phyloP scores from a whole-genome alignment of 2,113 vertebrate genomes.

The Solea solea region DNA sequence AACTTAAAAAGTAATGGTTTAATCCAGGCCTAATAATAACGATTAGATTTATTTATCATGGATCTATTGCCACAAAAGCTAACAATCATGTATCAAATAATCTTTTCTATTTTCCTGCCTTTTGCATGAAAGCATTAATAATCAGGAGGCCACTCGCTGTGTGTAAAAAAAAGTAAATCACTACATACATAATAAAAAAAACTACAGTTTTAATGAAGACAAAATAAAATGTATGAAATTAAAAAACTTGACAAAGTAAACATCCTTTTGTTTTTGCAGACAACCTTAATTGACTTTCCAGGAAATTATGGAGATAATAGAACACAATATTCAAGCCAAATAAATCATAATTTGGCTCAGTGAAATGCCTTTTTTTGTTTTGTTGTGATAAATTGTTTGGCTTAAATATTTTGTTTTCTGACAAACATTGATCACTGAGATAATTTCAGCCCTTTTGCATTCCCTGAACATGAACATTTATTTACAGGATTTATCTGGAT shows the following conservation, averaged over 20 bases:
- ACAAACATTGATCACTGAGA: constrained; percentile 11
- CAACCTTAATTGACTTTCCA: constrained; percentile 25
- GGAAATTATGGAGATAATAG: constrained; percentile 27
- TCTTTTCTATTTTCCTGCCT: too few species aligned
- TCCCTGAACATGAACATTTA: not conserved
- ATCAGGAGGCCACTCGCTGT: not conserved
- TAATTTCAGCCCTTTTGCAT: constrained; percentile 16
- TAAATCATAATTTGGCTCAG: constrained; percentile 51
- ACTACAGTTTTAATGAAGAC: not conserved
- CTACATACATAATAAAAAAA: not conserved
- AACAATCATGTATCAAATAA: too few species aligned
- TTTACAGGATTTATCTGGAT: not conserved
- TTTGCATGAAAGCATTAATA: too few species aligned
- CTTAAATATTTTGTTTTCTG: constrained; percentile 27
- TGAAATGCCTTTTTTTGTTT: constrained; percentile 26
- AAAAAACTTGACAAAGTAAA: not conserved
- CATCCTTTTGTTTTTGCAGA: constrained; percentile 15
- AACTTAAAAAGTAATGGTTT: not conserved
- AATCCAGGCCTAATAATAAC: not conserved
- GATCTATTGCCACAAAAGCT: too few species aligned
- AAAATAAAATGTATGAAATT: not conserved
- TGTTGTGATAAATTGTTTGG: constrained; percentile 30
- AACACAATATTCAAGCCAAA: constrained; percentile 44
- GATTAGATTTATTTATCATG: too few species aligned
- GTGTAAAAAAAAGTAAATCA: not conserved